phyloP scores from a whole-genome alignment of 2,113 vertebrate genomes.

The Kryptolebias marmoratus region DNA sequence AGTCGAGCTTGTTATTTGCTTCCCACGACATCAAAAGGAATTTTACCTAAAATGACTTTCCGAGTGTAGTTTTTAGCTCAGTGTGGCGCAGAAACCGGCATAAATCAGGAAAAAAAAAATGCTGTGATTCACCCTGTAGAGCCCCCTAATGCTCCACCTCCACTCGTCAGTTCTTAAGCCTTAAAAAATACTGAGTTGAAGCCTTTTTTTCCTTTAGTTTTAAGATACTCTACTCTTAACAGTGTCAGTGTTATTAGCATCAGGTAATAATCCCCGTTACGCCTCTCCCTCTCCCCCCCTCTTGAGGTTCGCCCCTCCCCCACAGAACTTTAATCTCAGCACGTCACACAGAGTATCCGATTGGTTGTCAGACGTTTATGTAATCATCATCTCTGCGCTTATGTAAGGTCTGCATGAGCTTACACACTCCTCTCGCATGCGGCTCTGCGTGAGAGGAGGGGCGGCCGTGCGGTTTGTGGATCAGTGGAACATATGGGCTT shows the following conservation, averaged over 20 bases:
- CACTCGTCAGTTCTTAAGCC: conserved; percentile 8
- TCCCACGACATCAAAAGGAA: not conserved
- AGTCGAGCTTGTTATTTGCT: not conserved
- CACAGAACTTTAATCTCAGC: conserved; percentile 35
- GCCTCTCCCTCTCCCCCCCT: not conserved
- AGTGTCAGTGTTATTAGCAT: conserved; percentile 11
- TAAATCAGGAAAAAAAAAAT: conserved; percentile 53
- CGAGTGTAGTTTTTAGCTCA: not conserved
- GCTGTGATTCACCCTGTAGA: conserved; percentile 35
- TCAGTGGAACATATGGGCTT: conserved; percentile 75
- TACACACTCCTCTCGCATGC: conserved; percentile 48
- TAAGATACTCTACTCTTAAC: conserved; percentile 1
- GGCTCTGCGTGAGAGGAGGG: conserved; percentile 47
- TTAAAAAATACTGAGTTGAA: conserved; percentile 1
- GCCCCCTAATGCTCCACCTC: conserved; percentile 12
- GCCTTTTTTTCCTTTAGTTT: conserved; percentile 1
- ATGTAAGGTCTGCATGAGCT: conserved; percentile 74
- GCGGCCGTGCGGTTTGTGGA: conserved; percentile 68
- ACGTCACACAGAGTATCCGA: conserved; percentile 44
- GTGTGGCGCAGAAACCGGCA: conserved; percentile 41
- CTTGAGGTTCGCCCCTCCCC: conserved; percentile 30
- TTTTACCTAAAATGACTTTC: not conserved
- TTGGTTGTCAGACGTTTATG: conserved; percentile 72
- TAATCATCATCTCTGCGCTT: conserved; percentile 73
- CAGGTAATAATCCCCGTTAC: conserved; percentile 18